A percentile compares a stretch with the other conserved stretches of the same genome.
phyloP scores from a whole-genome alignment of 2,888 invertebrate genomes.

The Rhagonycha fulva region DNA sequence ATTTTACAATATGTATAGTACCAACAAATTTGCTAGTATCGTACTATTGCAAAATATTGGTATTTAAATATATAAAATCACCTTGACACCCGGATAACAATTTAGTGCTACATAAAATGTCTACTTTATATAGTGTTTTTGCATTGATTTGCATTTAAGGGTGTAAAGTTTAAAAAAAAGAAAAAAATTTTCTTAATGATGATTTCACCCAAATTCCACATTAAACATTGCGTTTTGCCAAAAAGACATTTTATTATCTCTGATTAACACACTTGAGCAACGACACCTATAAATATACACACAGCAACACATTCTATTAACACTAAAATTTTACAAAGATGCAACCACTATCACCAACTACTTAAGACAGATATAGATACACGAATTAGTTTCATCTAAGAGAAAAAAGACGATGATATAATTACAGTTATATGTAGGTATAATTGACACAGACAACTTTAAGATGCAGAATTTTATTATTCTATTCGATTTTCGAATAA shows the following conservation, averaged over 20 bases:
- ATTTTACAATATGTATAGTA: not conserved
- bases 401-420: constrained; percentile 41
- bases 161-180: constrained; percentile 31
- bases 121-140: constrained; percentile 31
- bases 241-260: constrained; percentile 46
- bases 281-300: constrained; percentile 53
- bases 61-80: constrained; percentile 31
- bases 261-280: constrained; percentile 47
- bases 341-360: constrained; percentile 43
- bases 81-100: constrained; percentile 48
- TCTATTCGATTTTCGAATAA: constrained; percentile 10
- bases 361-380: constrained; percentile 43
- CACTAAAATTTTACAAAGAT: constrained; percentile 33
- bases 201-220: constrained; percentile 59
- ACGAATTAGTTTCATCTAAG: constrained; percentile 35
- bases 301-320: constrained; percentile 50
- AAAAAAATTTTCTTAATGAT: constrained; percentile 31
- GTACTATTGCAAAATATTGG: constrained; percentile 20
- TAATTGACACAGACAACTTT: constrained; percentile 37
- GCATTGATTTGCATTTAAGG: constrained; percentile 47
- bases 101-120: constrained; percentile 32
- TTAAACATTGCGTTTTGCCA: constrained; percentile 55
- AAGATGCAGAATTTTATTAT: constrained; percentile 14
- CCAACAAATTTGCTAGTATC: not conserved
- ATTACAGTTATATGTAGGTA: constrained; percentile 34